These are phyloP conservation scores for Pituophis catenifer DNA, from an alignment of 2,113 vertebrate species.

Conservation along the genomic window DNA sequence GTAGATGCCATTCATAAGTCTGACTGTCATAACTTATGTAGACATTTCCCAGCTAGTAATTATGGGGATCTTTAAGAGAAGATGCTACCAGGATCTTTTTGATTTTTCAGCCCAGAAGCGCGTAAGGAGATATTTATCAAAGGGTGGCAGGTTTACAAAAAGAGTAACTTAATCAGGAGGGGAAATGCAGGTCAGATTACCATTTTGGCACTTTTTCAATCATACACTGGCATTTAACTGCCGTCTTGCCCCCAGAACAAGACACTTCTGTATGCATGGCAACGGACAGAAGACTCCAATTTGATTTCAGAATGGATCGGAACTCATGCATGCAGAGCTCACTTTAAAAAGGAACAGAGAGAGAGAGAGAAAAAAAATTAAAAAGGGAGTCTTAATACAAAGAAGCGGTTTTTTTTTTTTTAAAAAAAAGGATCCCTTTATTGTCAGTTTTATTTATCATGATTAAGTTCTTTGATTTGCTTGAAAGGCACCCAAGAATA, in stretches of 20 bases:
- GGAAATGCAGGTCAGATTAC: constrained; percentile 39
- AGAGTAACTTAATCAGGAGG: constrained; percentile 39
- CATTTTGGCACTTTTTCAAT: constrained; percentile 43
- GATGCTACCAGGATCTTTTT: neutral
- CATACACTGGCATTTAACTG: constrained; percentile 27
- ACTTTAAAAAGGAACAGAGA: neutral
- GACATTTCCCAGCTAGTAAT: constrained; percentile 5
- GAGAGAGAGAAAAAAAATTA: neutral
- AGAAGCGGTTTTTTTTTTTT: constrained; percentile 51
- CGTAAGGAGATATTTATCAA: constrained; percentile 19
- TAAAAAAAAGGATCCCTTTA: constrained; percentile 42
- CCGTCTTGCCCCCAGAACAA: constrained; percentile 31
- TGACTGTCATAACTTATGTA: neutral
- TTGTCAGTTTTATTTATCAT: constrained; percentile 63
- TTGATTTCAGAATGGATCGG: constrained; percentile 29
- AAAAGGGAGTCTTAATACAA: constrained; percentile 48
- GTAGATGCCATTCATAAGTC: neutral
- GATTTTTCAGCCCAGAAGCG: constrained; percentile 17
- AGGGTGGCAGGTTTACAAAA: constrained; percentile 47
- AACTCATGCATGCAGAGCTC: constrained; percentile 42
- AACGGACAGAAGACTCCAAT: constrained; percentile 32
- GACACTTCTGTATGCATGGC: constrained; percentile 30
- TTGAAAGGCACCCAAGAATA: constrained; percentile 87
- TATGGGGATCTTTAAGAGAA: neutral
- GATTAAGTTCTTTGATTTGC: constrained; percentile 75